Evolutionary conservation across 2,888 invertebrate genomes (phyloP).

Genomic region (Thymelicus acteon): DNA sequence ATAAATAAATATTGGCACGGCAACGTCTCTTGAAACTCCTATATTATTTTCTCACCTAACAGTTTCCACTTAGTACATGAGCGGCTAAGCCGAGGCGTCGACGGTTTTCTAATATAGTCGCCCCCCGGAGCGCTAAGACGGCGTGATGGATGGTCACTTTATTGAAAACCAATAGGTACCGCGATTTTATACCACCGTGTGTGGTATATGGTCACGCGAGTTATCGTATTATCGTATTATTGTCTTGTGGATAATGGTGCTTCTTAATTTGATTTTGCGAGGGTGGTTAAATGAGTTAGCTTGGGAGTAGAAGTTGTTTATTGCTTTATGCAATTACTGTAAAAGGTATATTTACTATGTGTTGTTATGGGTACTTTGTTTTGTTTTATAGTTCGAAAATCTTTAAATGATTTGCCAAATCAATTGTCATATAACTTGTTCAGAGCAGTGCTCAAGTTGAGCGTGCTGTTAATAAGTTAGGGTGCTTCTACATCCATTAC

Average conservation of each 20-base stretch:
- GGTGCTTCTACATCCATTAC: too few species aligned
- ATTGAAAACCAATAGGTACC: slow-evolving; percentile 80
- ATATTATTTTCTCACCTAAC: slow-evolving; percentile 27
- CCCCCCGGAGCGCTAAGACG: slow-evolving; percentile 76
- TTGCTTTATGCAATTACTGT: background rate
- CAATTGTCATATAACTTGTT: too few species aligned
- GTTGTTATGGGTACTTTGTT: too few species aligned
- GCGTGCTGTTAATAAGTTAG: too few species aligned
- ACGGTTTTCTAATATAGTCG: slow-evolving; percentile 82
- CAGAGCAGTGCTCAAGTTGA: too few species aligned
- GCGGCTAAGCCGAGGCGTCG: slow-evolving; percentile 59
- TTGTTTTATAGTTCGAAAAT: too few species aligned
- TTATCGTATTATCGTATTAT: slow-evolving; percentile 25
- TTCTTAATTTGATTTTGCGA: slow-evolving; percentile 58
- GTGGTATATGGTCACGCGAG: slow-evolving; percentile 72
- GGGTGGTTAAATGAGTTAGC: slow-evolving; percentile 19
- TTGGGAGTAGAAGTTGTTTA: background rate
- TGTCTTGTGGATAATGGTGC: slow-evolving; percentile 57
- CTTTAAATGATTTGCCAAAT: background rate
- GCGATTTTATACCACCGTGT: slow-evolving; percentile 48
- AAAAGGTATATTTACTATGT: too few species aligned
- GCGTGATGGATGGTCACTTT: slow-evolving; percentile 79
- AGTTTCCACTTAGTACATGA: slow-evolving; percentile 16
- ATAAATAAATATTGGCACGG: background rate
- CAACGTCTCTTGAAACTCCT: background rate